Percentiles rank a stretch among this genome's conserved stretches.
Conservation (phyloP, 1,140 invertebrate species). For the Drosophila sturtevanti region DNA sequence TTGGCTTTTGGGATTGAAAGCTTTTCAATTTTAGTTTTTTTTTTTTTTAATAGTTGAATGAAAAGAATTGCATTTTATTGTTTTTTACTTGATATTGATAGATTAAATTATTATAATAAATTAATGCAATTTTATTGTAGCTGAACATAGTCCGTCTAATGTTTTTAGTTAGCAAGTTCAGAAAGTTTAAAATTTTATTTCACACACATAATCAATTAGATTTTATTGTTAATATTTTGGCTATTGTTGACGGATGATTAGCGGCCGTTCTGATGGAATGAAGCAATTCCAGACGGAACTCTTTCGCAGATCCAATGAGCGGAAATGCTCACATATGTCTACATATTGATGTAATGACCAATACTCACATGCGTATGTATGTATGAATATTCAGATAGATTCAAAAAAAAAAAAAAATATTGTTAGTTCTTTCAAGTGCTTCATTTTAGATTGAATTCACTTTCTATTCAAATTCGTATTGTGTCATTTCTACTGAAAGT, state of each 20-base stretch:
- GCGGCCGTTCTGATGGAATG: not conserved
- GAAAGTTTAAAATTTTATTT: not conserved
- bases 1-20: not conserved
- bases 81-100: too few species aligned
- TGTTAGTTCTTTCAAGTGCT: constrained; percentile 42
- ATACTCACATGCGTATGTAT: not conserved
- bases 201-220: constrained; percentile 6
- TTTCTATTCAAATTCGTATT: constrained; percentile 44
- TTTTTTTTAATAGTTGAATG: too few species aligned
- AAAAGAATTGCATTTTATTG: too few species aligned
- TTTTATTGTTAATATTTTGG: not conserved
- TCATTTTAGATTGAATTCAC: constrained; percentile 31
- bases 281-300: constrained; percentile 7
- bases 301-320: constrained; percentile 5
- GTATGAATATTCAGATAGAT: not conserved
- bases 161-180: not conserved
- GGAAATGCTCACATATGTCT: constrained; percentile 1
- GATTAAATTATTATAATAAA: too few species aligned
- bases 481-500: constrained; percentile 42
- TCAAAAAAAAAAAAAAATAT: not conserved
- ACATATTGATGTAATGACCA: constrained; percentile 8
- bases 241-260: constrained; percentile 1
- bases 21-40: too few species aligned
- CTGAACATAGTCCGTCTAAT: too few species aligned
- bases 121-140: too few species aligned